Percentiles rank a stretch among this genome's conserved stretches.
Conservation (phyloP, 2,113 vertebrate genomes). For the Myiozetetes cayanensis region DNA sequence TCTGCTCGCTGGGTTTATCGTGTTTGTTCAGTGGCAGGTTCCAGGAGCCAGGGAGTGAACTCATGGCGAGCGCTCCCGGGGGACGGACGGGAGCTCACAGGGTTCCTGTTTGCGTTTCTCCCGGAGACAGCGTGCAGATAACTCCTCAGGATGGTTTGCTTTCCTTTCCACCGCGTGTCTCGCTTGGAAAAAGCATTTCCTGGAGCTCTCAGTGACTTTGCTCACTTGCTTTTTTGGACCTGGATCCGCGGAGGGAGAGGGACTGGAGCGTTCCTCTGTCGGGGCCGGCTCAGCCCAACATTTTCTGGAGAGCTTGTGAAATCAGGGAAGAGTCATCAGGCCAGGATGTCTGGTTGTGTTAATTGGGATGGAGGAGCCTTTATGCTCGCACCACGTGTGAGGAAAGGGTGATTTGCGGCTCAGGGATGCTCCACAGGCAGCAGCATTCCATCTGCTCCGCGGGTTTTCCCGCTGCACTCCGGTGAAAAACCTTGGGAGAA, state of each 20-base stretch:
- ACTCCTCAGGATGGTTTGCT: neutral
- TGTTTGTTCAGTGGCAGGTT: slow-evolving; percentile 52
- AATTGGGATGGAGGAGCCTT: neutral
- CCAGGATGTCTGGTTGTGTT: neutral
- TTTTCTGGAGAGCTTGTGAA: neutral
- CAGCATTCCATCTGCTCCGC: neutral
- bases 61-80: slow-evolving; percentile 15
- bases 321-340: neutral
- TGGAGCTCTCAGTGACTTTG: neutral
- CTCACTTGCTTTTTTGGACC: neutral
- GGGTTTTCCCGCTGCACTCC: neutral
- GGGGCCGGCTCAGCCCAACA: neutral
- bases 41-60: slow-evolving; percentile 44
- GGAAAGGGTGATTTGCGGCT: neutral
- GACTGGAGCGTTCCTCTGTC: neutral
- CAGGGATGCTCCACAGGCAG: slow-evolving; percentile 41
- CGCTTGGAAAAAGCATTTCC: slow-evolving; percentile 29
- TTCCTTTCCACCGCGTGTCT: neutral
- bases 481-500: neutral
- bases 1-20: neutral
- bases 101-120: slow-evolving; percentile 47
- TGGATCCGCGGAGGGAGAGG: neutral
- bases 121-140: neutral
- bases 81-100: neutral
- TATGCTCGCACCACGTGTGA: neutral